These are phyloP conservation scores for Lithosia quadra DNA, from an alignment of 2,888 invertebrate species.

Conservation along the genomic window DNA sequence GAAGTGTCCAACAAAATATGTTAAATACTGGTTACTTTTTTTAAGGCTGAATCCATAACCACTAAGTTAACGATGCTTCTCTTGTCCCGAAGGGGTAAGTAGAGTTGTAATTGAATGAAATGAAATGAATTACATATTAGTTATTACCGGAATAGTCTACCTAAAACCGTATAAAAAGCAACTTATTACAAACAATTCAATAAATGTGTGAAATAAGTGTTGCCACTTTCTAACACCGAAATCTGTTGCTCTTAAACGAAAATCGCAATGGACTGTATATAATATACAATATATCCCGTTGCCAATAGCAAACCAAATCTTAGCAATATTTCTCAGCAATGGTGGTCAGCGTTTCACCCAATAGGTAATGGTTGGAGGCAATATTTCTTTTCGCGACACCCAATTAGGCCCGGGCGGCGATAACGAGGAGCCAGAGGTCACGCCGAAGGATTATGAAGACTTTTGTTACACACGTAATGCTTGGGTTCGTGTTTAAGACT, in stretches of 20 bases:
- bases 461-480: constrained; percentile 39
- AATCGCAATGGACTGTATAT: background rate
- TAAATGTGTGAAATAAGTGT: background rate
- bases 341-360: constrained; percentile 27
- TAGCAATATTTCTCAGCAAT: constrained; percentile 38
- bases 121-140: too few species aligned
- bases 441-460: constrained; percentile 39
- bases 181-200: background rate
- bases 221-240: background rate
- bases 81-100: too few species aligned
- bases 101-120: too few species aligned
- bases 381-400: constrained; percentile 56
- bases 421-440: constrained; percentile 59
- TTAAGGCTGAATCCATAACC: too few species aligned
- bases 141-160: background rate
- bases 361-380: constrained; percentile 38
- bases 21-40: too few species aligned
- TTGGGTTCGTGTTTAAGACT: constrained; percentile 14
- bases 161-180: too few species aligned
- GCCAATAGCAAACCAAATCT: constrained; percentile 16
- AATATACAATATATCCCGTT: background rate
- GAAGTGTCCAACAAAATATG: too few species aligned
- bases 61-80: too few species aligned
- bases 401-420: constrained; percentile 51
- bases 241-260: background rate